phyloP scores from a whole-genome alignment of 2,888 invertebrate genomes.

The Nebria brevicollis region DNA sequence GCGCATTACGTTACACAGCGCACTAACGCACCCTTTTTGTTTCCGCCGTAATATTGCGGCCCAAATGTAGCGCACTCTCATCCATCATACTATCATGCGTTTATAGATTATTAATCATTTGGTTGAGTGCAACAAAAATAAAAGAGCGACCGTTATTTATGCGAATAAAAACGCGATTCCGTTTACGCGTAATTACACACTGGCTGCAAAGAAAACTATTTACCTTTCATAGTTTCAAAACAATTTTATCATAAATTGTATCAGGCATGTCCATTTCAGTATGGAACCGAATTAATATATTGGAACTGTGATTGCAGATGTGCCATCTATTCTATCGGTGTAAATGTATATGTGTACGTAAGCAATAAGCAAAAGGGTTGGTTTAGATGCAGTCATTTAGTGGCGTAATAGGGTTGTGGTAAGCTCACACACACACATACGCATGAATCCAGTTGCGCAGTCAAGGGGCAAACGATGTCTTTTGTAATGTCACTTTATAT shows the following conservation, averaged over 20 bases:
- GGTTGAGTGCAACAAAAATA: neutral
- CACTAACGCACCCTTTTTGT: neutral
- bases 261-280: neutral
- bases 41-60: neutral
- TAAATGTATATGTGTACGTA: neutral
- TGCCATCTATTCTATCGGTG: neutral
- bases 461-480: constrained; percentile 52
- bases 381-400: constrained; percentile 24
- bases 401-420: constrained; percentile 11
- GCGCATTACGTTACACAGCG: neutral
- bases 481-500: constrained; percentile 53
- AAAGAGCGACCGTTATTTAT: neutral
- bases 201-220: neutral
- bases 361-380: constrained; percentile 47
- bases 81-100: neutral
- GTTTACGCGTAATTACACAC: neutral
- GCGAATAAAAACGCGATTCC: neutral
- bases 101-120: neutral
- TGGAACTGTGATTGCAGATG: neutral
- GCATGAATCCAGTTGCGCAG: constrained; percentile 22
- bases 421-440: constrained; percentile 3
- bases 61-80: neutral
- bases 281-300: neutral
- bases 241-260: neutral
- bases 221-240: neutral